Evolutionary conservation across 1,140 invertebrate species (phyloP).

Genomic region (Drosophila azteca): DNA sequence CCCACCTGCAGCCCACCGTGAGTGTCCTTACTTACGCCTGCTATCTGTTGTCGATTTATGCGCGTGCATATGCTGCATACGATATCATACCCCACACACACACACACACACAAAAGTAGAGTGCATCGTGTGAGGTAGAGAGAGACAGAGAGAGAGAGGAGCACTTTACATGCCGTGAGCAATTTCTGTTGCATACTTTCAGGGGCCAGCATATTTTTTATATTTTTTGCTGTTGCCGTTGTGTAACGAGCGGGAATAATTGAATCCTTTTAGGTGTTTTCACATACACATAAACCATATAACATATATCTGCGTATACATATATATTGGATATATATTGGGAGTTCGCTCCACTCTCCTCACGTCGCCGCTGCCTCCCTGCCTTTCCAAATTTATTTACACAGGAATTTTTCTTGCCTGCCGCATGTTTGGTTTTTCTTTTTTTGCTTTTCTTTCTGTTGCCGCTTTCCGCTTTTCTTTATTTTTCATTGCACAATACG

Average conservation of each 20-base stretch:
- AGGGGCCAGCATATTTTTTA: too few species aligned
- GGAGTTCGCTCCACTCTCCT: slow-evolving; percentile 40
- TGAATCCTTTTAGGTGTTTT: slow-evolving; percentile 82
- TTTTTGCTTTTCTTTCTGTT: slow-evolving; percentile 9
- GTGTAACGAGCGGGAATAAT: slow-evolving; percentile 81
- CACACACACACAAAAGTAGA: not conserved
- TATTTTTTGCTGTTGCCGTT: slow-evolving; percentile 49
- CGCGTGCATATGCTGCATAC: slow-evolving; percentile 71
- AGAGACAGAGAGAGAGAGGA: slow-evolving; percentile 1
- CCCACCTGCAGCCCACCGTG: not conserved
- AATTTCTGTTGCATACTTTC: slow-evolving; percentile 79
- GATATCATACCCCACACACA: slow-evolving; percentile 6
- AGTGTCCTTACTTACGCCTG: slow-evolving; percentile 7
- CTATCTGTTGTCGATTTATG: slow-evolving; percentile 79
- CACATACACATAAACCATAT: slow-evolving; percentile 35
- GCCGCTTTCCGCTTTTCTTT: slow-evolving; percentile 21
- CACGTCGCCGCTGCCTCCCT: slow-evolving; percentile 26
- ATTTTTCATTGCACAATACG: slow-evolving; percentile 81
- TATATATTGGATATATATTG: slow-evolving; percentile 24
- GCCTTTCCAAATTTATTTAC: slow-evolving; percentile 42
- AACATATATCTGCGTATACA: not conserved
- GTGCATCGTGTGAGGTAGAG: too few species aligned
- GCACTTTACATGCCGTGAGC: slow-evolving; percentile 78
- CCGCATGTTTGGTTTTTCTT: slow-evolving; percentile 33
- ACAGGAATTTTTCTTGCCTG: slow-evolving; percentile 46